phyloP scores from a whole-genome alignment of 64 coral and sea anemone species.

The Montipora sp. region DNA sequence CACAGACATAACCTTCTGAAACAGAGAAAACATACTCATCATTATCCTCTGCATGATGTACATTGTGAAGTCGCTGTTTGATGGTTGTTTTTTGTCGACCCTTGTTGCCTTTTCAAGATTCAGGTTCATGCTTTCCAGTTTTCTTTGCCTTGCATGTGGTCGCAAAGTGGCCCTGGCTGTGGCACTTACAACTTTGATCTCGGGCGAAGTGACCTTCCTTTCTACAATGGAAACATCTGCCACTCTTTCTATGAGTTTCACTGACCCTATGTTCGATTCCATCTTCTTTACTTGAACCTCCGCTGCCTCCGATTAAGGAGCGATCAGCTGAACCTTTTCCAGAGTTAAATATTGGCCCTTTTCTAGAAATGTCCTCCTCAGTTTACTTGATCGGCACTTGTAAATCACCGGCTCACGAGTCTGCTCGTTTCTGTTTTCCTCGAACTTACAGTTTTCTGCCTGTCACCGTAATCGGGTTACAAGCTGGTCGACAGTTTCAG shows the following conservation, averaged over 20 bases:
- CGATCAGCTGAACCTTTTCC: background rate
- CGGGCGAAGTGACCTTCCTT: slow-evolving; percentile 39
- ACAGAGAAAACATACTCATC: background rate
- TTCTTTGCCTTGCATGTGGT: slow-evolving; percentile 13
- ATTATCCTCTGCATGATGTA: background rate
- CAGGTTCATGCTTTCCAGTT: background rate
- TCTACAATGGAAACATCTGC: background rate
- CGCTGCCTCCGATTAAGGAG: background rate
- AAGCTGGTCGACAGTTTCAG: no score
- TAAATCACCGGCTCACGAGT: background rate
- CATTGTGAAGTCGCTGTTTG: no score
- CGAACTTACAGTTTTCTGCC: no score
- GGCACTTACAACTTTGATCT: slow-evolving; percentile 18
- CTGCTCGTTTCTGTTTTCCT: background rate
- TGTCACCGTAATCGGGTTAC: no score
- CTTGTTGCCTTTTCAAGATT: background rate
- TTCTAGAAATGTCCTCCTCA: background rate
- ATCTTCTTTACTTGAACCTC: background rate
- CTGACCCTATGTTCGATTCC: background rate
- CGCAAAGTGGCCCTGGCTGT: slow-evolving; percentile 28
- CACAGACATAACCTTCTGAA: background rate
- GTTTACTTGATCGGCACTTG: background rate
- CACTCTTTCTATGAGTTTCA: background rate
- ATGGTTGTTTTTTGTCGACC: no score
- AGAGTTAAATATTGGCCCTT: background rate